phyloP scores from a whole-genome alignment of 2,113 vertebrate species.

The Eidolon helvum region DNA sequence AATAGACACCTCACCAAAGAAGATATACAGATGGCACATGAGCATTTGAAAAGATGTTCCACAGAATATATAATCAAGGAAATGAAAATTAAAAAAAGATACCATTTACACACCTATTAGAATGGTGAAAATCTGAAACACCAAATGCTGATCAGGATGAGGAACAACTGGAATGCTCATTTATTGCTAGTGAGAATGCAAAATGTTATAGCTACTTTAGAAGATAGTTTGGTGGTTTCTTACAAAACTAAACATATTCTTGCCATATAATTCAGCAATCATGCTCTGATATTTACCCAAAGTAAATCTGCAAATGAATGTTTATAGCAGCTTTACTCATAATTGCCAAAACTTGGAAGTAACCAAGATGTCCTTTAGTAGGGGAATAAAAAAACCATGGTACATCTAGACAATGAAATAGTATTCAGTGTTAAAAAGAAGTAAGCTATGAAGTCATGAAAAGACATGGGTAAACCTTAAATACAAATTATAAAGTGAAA shows the following conservation, averaged over 20 bases:
- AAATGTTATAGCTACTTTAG: background rate
- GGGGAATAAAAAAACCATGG: background rate
- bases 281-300: background rate
- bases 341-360: background rate
- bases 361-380: background rate
- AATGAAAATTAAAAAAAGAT: background rate
- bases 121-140: background rate
- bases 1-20: background rate
- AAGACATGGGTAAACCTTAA: background rate
- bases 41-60: background rate
- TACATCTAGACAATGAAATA: background rate
- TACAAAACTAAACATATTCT: background rate
- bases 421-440: background rate
- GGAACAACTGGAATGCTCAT: background rate
- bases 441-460: background rate
- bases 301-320: background rate
- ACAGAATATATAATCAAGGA: background rate
- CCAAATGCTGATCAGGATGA: background rate
- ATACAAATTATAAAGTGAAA: background rate
- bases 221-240: background rate
- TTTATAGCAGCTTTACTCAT: background rate
- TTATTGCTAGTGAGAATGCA: background rate
- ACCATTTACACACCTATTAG: background rate
- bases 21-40: background rate
- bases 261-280: background rate